A percentile compares a stretch with the other conserved stretches of the same genome.
Evolutionary conservation across 2,113 vertebrate genomes (phyloP).

Genomic region (Malurus cyaneus): DNA sequence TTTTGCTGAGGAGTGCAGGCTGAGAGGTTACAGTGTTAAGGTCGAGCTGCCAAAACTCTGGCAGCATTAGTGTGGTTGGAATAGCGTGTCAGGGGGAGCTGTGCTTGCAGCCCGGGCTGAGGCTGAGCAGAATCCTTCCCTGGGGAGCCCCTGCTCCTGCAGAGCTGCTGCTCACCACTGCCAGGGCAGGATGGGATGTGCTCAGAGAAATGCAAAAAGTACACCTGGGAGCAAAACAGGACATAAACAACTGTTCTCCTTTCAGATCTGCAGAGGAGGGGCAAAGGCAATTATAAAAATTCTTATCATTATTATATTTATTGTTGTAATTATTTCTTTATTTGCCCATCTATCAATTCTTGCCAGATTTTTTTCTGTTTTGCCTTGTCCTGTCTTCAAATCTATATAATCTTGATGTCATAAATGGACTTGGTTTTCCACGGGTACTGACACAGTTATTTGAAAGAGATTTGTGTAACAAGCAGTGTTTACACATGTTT

Average conservation of each 20-base stretch:
- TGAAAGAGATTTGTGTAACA: constrained; percentile 8
- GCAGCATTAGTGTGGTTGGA: background rate
- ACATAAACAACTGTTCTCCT: background rate
- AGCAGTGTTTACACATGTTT: background rate
- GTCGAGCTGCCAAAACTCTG: constrained; percentile 10
- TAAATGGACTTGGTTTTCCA: background rate
- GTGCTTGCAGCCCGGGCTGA: background rate
- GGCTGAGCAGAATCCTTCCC: constrained; percentile 12
- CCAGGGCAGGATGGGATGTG: background rate
- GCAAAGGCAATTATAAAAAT: background rate
- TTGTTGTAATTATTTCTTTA: background rate
- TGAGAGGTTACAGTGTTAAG: constrained; percentile 18
- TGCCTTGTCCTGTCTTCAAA: background rate
- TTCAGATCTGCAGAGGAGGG: background rate
- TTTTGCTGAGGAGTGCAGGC: constrained; percentile 2
- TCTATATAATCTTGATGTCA: background rate
- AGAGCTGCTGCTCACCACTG: background rate
- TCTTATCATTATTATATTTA: too few relatives aligned
- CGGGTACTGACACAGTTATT: background rate
- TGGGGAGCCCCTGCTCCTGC: accelerated
- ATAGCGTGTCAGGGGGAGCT: background rate
- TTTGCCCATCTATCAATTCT: background rate
- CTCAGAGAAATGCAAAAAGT: background rate
- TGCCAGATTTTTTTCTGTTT: background rate
- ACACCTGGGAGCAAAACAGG: background rate